These are phyloP conservation scores for Harpegnathos saltator DNA, from an alignment of 1,140 invertebrate genomes.

Conservation along the genomic window DNA sequence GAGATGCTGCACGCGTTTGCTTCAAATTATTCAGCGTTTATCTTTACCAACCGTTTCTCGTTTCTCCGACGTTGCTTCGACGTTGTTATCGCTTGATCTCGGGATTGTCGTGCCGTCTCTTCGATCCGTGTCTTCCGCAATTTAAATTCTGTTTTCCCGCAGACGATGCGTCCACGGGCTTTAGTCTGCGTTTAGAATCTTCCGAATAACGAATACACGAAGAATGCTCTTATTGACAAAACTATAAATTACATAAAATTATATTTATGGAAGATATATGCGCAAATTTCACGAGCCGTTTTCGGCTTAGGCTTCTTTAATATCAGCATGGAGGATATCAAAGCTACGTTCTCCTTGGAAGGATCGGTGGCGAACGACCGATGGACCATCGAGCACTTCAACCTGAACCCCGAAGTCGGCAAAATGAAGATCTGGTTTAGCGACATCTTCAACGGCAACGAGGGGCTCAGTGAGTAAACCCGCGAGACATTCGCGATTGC, in stretches of 20 bases:
- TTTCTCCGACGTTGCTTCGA: no score
- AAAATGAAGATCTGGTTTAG: slow-evolving; percentile 86
- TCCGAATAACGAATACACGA: no score
- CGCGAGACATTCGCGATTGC: neutral
- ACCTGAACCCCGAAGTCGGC: slow-evolving; percentile 88
- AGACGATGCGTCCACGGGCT: no score
- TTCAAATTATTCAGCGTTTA: no score
- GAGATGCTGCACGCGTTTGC: no score
- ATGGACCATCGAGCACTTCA: slow-evolving; percentile 87
- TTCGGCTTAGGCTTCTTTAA: slow-evolving; percentile 80
- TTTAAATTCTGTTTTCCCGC: no score
- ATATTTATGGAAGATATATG: neutral
- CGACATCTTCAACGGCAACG: slow-evolving; percentile 87
- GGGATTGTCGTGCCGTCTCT: no score
- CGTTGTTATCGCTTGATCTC: no score
- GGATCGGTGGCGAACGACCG: slow-evolving; percentile 80
- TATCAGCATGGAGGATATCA: slow-evolving; percentile 79
- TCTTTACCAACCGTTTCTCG: no score
- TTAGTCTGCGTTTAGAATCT: no score
- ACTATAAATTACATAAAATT: neutral
- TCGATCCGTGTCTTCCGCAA: no score
- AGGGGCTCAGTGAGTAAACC: slow-evolving; percentile 86
- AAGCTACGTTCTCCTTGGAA: slow-evolving; percentile 74
- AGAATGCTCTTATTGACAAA: no score
- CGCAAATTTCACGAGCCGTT: neutral